Evolutionary conservation across 2,113 vertebrate species (phyloP).

Genomic region (Choloepus hoffmanni): DNA sequence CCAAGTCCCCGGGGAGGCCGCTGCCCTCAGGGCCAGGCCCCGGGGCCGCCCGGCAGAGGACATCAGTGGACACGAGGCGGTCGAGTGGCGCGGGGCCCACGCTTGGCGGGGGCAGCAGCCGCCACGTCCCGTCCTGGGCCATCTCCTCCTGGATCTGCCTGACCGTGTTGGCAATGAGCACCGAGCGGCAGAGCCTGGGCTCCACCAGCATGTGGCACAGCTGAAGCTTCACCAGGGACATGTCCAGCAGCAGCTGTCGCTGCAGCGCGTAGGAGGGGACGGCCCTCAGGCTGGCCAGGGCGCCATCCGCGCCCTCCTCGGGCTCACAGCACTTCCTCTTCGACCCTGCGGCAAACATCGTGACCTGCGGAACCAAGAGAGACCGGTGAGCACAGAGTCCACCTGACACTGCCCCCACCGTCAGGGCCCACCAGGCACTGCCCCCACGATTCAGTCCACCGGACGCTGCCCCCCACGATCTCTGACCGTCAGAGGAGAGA

Average conservation of each 20-base stretch:
- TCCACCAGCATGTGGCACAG: slow-evolving; percentile 99
- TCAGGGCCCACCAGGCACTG: too few species aligned
- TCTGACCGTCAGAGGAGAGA: not conserved
- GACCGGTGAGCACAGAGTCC: slow-evolving; percentile 4
- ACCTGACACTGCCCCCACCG: not conserved
- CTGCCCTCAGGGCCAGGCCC: slow-evolving; percentile 85
- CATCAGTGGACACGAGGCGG: slow-evolving; percentile 95
- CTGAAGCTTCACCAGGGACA: slow-evolving; percentile 99
- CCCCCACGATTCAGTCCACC: not conserved
- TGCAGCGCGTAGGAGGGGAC: slow-evolving; percentile 93
- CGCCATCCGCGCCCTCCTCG: slow-evolving; percentile 88
- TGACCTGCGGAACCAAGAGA: slow-evolving; percentile 86
- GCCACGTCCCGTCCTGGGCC: slow-evolving; percentile 96
- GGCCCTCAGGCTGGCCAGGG: slow-evolving; percentile 84
- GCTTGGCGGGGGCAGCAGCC: slow-evolving; percentile 89
- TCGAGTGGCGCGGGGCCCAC: slow-evolving; percentile 90
- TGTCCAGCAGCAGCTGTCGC: slow-evolving; percentile 97
- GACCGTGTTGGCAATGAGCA: slow-evolving; percentile 98
- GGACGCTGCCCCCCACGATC: too few species aligned
- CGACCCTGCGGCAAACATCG: slow-evolving; percentile 94
- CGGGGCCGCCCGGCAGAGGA: slow-evolving; percentile 92
- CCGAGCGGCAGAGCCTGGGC: slow-evolving; percentile 97
- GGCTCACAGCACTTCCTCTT: slow-evolving; percentile 94
- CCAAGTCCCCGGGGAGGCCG: slow-evolving; percentile 81
- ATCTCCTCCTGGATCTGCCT: slow-evolving; percentile 99